Conservation (phyloP, 2,888 invertebrate genomes). For the Brenthis hecate region DNA sequence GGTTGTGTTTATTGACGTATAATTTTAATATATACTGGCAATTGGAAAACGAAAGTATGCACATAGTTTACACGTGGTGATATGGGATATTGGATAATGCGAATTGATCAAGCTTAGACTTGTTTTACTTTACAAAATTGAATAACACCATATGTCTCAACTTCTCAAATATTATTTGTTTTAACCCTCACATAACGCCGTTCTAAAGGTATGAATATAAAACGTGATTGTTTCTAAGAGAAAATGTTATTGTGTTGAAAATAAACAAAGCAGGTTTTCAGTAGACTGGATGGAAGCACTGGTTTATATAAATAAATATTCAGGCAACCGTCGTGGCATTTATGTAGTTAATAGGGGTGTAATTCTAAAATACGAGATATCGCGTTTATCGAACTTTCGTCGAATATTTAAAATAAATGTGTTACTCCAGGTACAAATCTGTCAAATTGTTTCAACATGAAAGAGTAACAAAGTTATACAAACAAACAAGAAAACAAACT, state of each 20-base stretch:
- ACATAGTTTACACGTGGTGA: neutral
- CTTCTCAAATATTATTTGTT: slow-evolving; percentile 61
- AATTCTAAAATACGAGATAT: slow-evolving; percentile 26
- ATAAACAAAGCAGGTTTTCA: slow-evolving; percentile 46
- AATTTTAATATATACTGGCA: too few species aligned
- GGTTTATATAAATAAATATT: slow-evolving; percentile 44
- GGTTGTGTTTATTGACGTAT: too few species aligned
- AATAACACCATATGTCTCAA: slow-evolving; percentile 23
- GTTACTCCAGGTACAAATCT: too few species aligned
- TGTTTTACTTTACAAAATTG: slow-evolving; percentile 7
- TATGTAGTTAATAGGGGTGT: slow-evolving; percentile 30
- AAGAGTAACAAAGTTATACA: too few species aligned
- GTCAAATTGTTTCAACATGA: too few species aligned
- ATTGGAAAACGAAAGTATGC: neutral
- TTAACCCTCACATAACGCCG: slow-evolving; percentile 47
- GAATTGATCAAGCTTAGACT: neutral
- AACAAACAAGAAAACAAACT: too few species aligned
- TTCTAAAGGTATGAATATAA: slow-evolving; percentile 29
- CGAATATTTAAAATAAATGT: slow-evolving; percentile 17
- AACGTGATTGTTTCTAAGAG: slow-evolving; percentile 48
- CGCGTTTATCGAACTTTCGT: slow-evolving; percentile 21
- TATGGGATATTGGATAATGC: slow-evolving; percentile 4
- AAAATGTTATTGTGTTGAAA: slow-evolving; percentile 54
- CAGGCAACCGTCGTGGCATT: slow-evolving; percentile 15
- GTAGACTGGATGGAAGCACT: slow-evolving; percentile 37